Evolutionary conservation across 2,113 vertebrate genomes (phyloP), one percentile per base, ranked within the genome.

Genomic region (Argyrosomus japonicus): DNA sequence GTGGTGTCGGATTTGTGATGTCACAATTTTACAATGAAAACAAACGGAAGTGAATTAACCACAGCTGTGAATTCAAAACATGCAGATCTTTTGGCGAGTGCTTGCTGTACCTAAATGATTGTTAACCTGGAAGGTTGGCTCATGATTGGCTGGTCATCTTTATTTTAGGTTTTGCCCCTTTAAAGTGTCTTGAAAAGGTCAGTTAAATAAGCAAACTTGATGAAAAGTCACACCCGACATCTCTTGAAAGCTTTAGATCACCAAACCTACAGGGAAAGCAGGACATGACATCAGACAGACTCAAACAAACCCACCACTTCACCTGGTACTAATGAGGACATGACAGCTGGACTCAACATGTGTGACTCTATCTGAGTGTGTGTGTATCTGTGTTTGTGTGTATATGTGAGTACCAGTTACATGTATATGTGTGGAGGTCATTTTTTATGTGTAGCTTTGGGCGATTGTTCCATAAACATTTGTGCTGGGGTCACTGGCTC

Each of bases 281-380:
- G 79, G 80, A 89, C 25, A 78, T 88, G 73, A 86, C 84, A 83
- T 79, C 79, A 84, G 47, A 2, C 21, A 68, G 18, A 53, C 57
- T 11, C 13, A 82, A 74, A 72, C 29, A 77, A 83, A 75, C 12
- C 63, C 57, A 64, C 86, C 71, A 40, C 61, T 64, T 88, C 79
- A 88, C 80, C 72, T 89, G 84, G 65, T 75, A 19, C 48, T 78
- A 65, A 88, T 81, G 40, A 84, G 15, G 45, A 68, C 60, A 12
- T 21, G 1, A 72, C 91, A 91, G 77, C 91, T 91, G 87, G 83
- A 77, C 63, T 48, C 84, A 81, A 70, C 69, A 63, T 89, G 75
- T 87, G 77, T 68, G 17, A 45, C 32, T 73, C 67, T 68, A 62
- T 58, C 23, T 0, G 1, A 13, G 54, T 60, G 32, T 60, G 32